These are phyloP conservation scores for Melanaphis sacchari DNA, from an alignment of 1,140 invertebrate genomes.

Conservation along the genomic window DNA sequence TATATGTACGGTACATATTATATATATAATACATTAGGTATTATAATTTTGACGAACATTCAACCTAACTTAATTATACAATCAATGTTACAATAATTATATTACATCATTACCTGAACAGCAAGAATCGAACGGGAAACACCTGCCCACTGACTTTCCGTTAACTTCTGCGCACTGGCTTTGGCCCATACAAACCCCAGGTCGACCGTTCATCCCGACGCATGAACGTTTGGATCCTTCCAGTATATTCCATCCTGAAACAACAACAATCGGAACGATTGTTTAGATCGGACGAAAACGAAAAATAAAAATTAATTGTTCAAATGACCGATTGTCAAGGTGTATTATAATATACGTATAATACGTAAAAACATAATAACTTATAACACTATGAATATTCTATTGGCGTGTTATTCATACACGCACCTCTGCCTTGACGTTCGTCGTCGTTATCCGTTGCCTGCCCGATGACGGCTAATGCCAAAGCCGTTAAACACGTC, in stretches of 20 bases:
- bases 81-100: neutral
- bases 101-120: slow-evolving; percentile 12
- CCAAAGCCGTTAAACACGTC: neutral
- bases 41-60: neutral
- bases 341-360: neutral
- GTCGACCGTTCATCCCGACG: neutral
- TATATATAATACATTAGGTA: neutral
- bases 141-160: slow-evolving; percentile 41
- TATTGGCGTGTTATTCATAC: neutral
- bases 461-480: neutral
- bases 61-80: neutral
- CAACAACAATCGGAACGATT: neutral
- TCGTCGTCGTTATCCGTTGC: neutral
- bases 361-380: no score
- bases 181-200: slow-evolving; percentile 16
- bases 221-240: slow-evolving; percentile 27
- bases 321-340: no score
- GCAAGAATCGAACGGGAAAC: slow-evolving; percentile 45
- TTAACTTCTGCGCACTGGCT: neutral
- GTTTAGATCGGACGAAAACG: neutral
- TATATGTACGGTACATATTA: no score
- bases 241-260: slow-evolving; percentile 44
- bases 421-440: slow-evolving; percentile 8
- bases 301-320: neutral
- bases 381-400: neutral